phyloP scores from a whole-genome alignment of 2,888 invertebrate genomes.

The Mythimna albipuncta region DNA sequence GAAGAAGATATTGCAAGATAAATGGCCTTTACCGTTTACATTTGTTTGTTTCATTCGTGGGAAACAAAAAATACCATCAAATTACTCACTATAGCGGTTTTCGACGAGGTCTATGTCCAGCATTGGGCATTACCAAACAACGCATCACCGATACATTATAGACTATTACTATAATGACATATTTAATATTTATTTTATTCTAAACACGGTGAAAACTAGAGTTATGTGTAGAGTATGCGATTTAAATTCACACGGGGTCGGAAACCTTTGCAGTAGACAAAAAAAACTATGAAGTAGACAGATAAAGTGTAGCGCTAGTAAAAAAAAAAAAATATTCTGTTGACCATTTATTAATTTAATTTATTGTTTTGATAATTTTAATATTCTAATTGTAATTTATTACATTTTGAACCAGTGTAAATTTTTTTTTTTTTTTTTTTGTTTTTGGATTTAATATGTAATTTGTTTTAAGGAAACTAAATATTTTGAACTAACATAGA shows the following conservation, averaged over 20 bases:
- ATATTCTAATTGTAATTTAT: no score
- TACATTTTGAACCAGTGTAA: no score
- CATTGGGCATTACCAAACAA: conserved; percentile 5
- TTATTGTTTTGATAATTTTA: no score
- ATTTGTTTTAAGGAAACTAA: no score
- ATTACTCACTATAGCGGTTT: conserved; percentile 4
- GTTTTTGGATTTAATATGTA: no score
- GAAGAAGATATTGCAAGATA: neutral
- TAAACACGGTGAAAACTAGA: conserved; percentile 50
- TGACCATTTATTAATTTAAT: no score
- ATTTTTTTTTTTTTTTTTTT: no score
- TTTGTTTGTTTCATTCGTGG: neutral
- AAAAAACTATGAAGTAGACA: conserved; percentile 36
- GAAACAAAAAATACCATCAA: conserved; percentile 1
- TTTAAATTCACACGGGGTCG: conserved; percentile 54
- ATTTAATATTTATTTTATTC: conserved; percentile 55
- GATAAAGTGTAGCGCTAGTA: neutral
- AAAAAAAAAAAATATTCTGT: no score
- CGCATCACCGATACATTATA: conserved; percentile 17
- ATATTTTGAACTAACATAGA: no score
- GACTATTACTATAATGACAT: conserved; percentile 34
- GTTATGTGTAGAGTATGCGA: conserved; percentile 47
- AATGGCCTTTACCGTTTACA: no score
- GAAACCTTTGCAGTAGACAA: conserved; percentile 34
- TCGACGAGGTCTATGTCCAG: neutral